phyloP scores from a whole-genome alignment of 2,113 vertebrate genomes.

The Reinhardtius hippoglossoides region DNA sequence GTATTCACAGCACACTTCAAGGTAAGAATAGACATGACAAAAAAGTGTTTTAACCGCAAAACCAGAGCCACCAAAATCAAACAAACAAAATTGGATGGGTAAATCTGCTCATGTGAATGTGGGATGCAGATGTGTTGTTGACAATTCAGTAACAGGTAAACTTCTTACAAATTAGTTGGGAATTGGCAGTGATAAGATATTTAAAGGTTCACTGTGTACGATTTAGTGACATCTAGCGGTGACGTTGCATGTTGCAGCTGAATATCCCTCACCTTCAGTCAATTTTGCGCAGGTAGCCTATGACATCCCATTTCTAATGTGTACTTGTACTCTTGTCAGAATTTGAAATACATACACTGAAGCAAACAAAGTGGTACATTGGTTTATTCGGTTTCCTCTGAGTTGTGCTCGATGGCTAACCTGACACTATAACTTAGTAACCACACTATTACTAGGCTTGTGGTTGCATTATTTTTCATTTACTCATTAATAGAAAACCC shows the following conservation, averaged over 20 bases:
- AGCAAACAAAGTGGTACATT: neutral
- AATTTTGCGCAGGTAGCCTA: conserved; percentile 15
- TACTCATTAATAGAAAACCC: conserved; percentile 10
- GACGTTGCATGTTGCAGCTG: too few relatives aligned
- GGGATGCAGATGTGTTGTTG: conserved; percentile 14
- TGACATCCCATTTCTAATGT: neutral
- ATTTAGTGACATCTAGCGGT: too few relatives aligned
- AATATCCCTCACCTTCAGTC: neutral
- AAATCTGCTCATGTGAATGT: conserved; percentile 11
- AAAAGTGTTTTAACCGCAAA: conserved; percentile 8
- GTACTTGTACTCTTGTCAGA: neutral
- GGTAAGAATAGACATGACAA: neutral
- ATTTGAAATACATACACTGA: neutral
- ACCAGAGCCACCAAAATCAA: neutral
- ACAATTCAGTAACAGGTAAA: conserved; percentile 42
- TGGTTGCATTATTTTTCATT: conserved; percentile 11
- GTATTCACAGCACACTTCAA: neutral
- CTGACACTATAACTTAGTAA: conserved; percentile 19
- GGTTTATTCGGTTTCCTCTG: neutral
- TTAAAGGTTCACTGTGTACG: neutral
- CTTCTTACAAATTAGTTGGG: conserved; percentile 23
- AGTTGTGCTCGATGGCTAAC: neutral
- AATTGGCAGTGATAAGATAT: conserved; percentile 26
- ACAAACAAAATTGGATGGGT: neutral
- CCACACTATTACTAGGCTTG: neutral